Conservation (phyloP, 2,797 vertebrate species). For the Manis pentadactyla region DNA sequence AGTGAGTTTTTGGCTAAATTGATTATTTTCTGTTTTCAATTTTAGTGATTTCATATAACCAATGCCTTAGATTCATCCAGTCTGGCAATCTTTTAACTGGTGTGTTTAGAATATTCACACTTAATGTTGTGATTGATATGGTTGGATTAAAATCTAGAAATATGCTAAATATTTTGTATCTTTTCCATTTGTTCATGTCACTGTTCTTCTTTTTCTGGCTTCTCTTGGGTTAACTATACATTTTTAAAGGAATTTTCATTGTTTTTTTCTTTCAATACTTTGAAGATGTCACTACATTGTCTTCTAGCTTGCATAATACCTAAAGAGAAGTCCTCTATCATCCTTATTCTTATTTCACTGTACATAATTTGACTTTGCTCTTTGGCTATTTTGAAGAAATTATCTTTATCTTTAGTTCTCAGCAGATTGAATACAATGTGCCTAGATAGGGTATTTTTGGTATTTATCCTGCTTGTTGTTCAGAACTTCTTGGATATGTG, state of each 20-base stretch:
- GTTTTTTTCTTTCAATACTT: background rate
- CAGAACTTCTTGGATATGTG: background rate
- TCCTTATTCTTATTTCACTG: background rate
- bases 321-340: background rate
- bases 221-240: background rate
- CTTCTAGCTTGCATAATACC: background rate
- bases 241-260: background rate
- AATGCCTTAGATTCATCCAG: background rate
- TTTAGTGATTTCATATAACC: background rate
- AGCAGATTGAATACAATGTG: background rate
- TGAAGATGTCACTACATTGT: background rate
- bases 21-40: too few species aligned
- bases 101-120: background rate
- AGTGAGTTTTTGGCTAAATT: background rate
- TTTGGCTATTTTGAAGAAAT: background rate
- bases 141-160: background rate
- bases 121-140: background rate
- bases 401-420: background rate
- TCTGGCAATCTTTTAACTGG: background rate
- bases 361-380: background rate
- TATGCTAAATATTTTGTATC: background rate
- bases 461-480: background rate
- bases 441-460: background rate
- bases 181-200: background rate
- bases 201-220: background rate